Conservation (phyloP, 2,797 vertebrate species). For the Epinephelus awoara region DNA sequence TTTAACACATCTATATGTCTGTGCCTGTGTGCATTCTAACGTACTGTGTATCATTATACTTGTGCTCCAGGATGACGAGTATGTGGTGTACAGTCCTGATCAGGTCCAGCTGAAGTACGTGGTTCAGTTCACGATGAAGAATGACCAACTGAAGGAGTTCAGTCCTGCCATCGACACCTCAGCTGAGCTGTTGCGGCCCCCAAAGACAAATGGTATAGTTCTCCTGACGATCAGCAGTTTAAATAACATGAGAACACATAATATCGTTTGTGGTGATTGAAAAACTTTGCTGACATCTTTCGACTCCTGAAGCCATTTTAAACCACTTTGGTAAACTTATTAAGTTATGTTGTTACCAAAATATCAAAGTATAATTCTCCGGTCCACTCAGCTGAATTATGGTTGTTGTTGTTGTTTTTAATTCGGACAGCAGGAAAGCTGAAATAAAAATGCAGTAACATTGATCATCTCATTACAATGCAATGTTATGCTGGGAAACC, state of each 20-base stretch:
- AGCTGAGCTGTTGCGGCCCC: conserved; percentile 17
- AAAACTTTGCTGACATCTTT: neutral
- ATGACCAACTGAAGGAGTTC: conserved; percentile 85
- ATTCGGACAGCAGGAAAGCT: neutral
- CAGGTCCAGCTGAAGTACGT: conserved; percentile 91
- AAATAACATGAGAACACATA: neutral
- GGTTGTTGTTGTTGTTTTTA: neutral
- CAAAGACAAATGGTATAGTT: neutral
- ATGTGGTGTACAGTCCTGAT: conserved; percentile 89
- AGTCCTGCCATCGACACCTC: conserved; percentile 64
- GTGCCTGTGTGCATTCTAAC: neutral
- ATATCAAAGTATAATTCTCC: neutral
- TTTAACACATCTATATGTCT: neutral
- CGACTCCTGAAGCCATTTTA: no score
- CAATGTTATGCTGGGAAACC: no score
- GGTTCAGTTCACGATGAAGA: conserved; percentile 84
- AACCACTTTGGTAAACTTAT: no score
- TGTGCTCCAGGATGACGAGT: conserved; percentile 89
- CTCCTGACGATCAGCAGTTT: neutral
- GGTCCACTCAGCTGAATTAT: neutral
- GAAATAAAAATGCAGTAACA: no score
- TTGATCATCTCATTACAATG: no score
- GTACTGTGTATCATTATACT: neutral
- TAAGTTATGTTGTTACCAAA: no score
- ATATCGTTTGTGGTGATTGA: neutral